Conservation (phyloP, 2,113 vertebrate genomes). For the Meriones unguiculatus region DNA sequence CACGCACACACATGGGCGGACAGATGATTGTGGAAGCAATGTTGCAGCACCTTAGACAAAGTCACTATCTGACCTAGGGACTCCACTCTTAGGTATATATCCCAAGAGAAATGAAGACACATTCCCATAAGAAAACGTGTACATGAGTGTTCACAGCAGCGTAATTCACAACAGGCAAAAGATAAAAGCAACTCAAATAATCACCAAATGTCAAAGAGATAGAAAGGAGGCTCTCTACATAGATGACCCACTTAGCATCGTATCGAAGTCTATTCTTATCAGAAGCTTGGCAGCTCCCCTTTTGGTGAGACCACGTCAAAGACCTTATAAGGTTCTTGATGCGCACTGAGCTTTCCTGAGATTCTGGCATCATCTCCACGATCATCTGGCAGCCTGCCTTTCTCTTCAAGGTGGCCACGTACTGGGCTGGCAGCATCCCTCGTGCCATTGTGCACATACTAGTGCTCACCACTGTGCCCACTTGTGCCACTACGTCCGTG, state of each 20-base stretch:
- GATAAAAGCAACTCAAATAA: neutral
- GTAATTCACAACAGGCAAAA: neutral
- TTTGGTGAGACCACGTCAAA: conserved; percentile 93
- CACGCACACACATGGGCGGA: neutral
- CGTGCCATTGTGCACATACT: neutral
- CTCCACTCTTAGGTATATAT: neutral
- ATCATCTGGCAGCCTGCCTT: neutral
- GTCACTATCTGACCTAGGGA: neutral
- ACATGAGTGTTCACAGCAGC: neutral
- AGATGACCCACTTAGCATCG: conserved; percentile 97
- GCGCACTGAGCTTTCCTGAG: conserved; percentile 95
- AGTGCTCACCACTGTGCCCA: neutral
- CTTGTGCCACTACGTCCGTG: too few species aligned
- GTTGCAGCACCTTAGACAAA: neutral
- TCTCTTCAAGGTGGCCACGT: neutral
- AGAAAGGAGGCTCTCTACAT: neutral
- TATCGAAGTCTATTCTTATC: conserved; percentile 99
- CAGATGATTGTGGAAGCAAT: neutral
- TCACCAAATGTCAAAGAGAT: neutral
- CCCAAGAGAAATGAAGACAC: neutral
- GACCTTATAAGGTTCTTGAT: conserved; percentile 94
- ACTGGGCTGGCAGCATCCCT: neutral
- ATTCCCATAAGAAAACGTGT: neutral
- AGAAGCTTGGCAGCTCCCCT: conserved; percentile 97
- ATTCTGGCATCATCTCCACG: conserved; percentile 93